Evolutionary conservation across 2,888 invertebrate species (phyloP), one percentile per base, ranked within the genome.

Genomic region (Drosophila conformis): DNA sequence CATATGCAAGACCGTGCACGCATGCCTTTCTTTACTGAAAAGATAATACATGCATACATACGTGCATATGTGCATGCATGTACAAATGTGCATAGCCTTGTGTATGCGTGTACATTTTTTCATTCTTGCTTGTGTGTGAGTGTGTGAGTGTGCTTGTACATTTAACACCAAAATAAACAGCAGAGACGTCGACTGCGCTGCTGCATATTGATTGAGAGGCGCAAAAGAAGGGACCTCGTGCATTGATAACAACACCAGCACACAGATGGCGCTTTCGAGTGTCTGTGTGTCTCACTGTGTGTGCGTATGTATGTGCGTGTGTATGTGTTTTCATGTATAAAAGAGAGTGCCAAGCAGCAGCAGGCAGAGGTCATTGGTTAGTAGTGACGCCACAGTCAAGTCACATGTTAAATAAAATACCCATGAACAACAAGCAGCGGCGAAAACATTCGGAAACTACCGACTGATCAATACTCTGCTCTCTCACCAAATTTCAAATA

Each of bases 281-380:
- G 46, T 21, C 40, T 11, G 10, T 31, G 27, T 52, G 35, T 49
- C 6, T 29, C 8, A n/a, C n/a, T 53, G 6, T 58, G 31, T 67
- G 42, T 40, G n/a, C 38, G 6, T 36, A 31, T 27, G 11, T 31
- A 11, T 48, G 11, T 13, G 11, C 21, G 10, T 51, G 11, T 38
- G 48, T 56, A 58, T 52, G 54, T 42, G 25, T 46, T 46, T 52
- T 53, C 11, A 40, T 49, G 3, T 27, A 40, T 36, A 18, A 27
- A 18, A 18, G 68, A 40, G 51, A 51, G 52, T 52, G 52, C 48
- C 46, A 56, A 46, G 46, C 46, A 46, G 25, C 46, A 25, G 46
- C 25, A 60, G 63, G 63, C 73, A 77, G 73, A 73, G 76, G 73
- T 73, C 77, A 76, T 62, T 76, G 77, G 65, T 73, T 73, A 62